Evolutionary conservation across 1,140 invertebrate genomes (phyloP).

Genomic region (Agrilus planipennis): DNA sequence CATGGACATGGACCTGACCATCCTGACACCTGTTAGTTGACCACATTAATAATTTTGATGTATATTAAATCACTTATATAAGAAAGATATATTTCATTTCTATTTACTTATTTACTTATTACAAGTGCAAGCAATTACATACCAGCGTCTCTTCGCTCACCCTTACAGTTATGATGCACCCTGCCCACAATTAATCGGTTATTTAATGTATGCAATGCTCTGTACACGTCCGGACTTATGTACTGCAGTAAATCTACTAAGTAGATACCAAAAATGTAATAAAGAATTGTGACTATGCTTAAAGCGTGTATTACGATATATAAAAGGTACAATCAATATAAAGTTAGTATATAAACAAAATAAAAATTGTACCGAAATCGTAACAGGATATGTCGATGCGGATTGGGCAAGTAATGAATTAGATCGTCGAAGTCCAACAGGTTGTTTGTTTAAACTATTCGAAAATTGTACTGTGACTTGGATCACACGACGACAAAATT

Average conservation of each 20-base stretch:
- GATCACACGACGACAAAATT: slow-evolving; percentile 29
- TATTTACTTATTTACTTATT: too few species aligned
- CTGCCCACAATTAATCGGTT: neutral
- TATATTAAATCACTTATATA: too few species aligned
- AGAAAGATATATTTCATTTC: too few species aligned
- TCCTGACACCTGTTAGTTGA: too few species aligned
- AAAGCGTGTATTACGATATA: slow-evolving; percentile 2
- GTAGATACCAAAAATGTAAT: slow-evolving; percentile 4
- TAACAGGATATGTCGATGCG: slow-evolving; percentile 26
- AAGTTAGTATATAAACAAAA: slow-evolving; percentile 2
- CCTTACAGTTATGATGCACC: slow-evolving; percentile 1
- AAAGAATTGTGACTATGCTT: slow-evolving; percentile 2
- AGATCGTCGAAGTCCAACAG: slow-evolving; percentile 19
- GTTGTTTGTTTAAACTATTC: slow-evolving; percentile 23
- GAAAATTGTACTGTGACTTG: slow-evolving; percentile 24
- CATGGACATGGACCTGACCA: too few species aligned
- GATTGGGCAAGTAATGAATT: slow-evolving; percentile 25
- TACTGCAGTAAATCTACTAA: neutral
- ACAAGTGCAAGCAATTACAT: too few species aligned
- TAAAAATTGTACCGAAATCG: too few species aligned
- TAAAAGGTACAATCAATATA: slow-evolving; percentile 3
- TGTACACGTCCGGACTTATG: slow-evolving; percentile 2
- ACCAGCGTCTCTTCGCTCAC: too few species aligned
- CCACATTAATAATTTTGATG: too few species aligned
- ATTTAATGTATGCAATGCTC: slow-evolving; percentile 2